Evolutionary conservation across 2,113 vertebrate genomes (phyloP), one percentile per base, ranked within the genome.

Genomic region (Cebidichthys violaceus): DNA sequence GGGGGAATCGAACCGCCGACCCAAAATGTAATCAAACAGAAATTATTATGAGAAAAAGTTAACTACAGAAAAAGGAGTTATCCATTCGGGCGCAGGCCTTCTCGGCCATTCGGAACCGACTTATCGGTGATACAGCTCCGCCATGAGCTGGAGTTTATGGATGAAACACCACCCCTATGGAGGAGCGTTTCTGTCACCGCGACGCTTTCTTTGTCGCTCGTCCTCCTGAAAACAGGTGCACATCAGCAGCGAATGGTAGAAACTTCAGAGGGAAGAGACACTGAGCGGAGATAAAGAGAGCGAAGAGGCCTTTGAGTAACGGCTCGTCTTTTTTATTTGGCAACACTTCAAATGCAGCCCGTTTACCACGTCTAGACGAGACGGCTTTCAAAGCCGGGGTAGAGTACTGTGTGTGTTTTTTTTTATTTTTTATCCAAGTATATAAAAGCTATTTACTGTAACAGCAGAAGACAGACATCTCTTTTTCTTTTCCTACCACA

Each of bases 361-460:
- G 80, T 93, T 92, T 92, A 93, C 90, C 89, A 82, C 69, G 86
- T 92, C 93, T 93, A 93, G 92, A 93, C 93, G 17, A 90, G 84
- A 89, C 88, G 87, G 79, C 83, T 89, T 88, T 90, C 79, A 90
- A 89, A 90, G 86, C 81, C 77, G 6, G 81, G 29, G 35, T 81
- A 82, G 77, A 52, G 54, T 70, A 70, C 75, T 70, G 59, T n/a
- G n/a, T n/a, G n/a, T n/a, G n/a, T 60, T 57, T 79, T 68, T 73
- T 84, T 9, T 11, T 15, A 10, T 52, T 43, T 82, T 82, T 76
- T 50, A 85, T 65, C 57, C 54, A 31, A 87, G 82, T 90, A 89
- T 92, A 90, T 91, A 90, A 92, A 94, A 94, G 87, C 88, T 87
- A 86, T 91, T 92, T 90, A 91, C 86, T 91, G 92, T 84, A 91